Base-by-base conservation (phyloP, 2,888 invertebrate genomes). In the Psylliodes chrysocephalus region DNA sequence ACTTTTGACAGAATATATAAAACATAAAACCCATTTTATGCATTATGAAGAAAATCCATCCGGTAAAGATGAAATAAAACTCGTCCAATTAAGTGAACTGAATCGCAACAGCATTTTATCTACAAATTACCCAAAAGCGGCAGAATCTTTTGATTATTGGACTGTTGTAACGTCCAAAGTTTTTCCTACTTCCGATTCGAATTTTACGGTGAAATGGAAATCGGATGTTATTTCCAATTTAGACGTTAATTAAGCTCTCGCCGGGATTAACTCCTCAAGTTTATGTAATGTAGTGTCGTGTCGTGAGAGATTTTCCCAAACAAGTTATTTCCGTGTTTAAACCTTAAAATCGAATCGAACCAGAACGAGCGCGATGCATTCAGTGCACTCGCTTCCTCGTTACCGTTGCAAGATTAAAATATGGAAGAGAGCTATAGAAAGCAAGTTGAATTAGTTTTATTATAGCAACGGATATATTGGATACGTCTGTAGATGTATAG, bases 281-380 rank as follows among this genome's bases (percentile, higher is more conserved):
- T 56, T 46, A 47, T 47, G 47, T 47, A 56, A 56, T 47, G 56
- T 33, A 56, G 19, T 56, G 47, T 56, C 56, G 44, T 55, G 55
- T 55, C 55, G 35, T 56, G 56, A 56, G 47, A 47, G 47, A 56
- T 56, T 56, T 56, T 56, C 56, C 12, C 14, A 25, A 56, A 56
- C 56, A 47, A 35, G 56, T 56, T 56, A 56, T 56, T 56, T 56
- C 47, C 56, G 47, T 35, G 19, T 56, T 56, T 33, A 35, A 49
- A 35, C 30, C 35, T 35, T 46, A 46, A 56, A 56, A 47, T 33
- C 47, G n/a, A 25, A 49, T 49, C 49, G 49, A 30, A 49, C 30
- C 49, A 22, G 22, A 5, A 19, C 2, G n/a, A 17, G 49, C 6
- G 49, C 49, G 49, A 8, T 49, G 49, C 49, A 28, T 28, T 49